Base-by-base conservation (phyloP, 2,113 vertebrate genomes). In the Hepsetus odoe region DNA sequence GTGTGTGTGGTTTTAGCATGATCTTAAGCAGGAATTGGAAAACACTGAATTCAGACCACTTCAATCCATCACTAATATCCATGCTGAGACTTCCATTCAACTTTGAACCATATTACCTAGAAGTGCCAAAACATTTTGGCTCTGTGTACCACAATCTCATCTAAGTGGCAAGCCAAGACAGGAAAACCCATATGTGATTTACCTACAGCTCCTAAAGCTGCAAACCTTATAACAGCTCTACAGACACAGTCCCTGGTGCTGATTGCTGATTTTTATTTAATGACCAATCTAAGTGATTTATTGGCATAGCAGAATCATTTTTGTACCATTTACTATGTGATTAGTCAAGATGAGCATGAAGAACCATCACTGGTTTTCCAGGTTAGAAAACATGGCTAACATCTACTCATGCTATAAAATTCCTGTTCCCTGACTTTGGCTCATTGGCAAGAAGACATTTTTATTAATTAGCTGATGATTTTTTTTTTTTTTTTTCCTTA, bases 31-130 rank as follows among this genome's bases (percentile, higher is more conserved):
- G 14, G 32, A 2, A n/a, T 5, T n/a, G 30, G 59, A 32, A 30
- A 62, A 18, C 18, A 20, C 16, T 33, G 32, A 61, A 62, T 62
- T 35, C 61, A 61, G 11, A 24, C 11, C 55, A 62, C 4, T 38
- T 65, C n/a, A 12, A 12, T n/a, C 22, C 7, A 35, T 38, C 18
- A 35, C 14, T 33, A 32, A 30, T 35, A 10, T 38, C 33, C 10
- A 35, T 65, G 61, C n/a, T 5, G 16, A 62, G 13, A n/a, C n/a
- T n/a, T n/a, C n/a, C n/a, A n/a, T n/a, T 65, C 38, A 64, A 65
- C 18, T 65, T 65, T 33, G n/a, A 65, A 38, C 22, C 12, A 20
- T 11, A 12, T 65, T 65, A 38, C 18, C 8, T n/a, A n/a, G 5
- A 20, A 10, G 9, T 38, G 32, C 61, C 61, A 65, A 38, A 65